A percentile compares a stretch with the other conserved stretches of the same genome.
phyloP scores from a whole-genome alignment of 2,797 vertebrate species.

The Rallus crepitans region DNA sequence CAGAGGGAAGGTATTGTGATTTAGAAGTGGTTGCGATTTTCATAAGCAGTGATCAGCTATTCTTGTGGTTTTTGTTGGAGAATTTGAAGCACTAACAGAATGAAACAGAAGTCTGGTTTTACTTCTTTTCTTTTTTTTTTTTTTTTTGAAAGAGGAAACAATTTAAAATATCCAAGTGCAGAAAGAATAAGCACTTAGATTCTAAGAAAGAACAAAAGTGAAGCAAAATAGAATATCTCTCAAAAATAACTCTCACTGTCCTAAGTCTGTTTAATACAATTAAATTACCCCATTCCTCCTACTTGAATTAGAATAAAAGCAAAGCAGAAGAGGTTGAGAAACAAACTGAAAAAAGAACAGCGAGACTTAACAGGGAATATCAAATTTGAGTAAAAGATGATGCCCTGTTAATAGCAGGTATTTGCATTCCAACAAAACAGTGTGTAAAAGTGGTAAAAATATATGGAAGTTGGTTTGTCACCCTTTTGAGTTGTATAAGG shows the following conservation, averaged over 20 bases:
- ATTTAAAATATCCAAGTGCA: background rate
- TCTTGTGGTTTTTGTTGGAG: background rate
- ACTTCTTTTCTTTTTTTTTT: background rate
- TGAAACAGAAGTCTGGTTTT: background rate
- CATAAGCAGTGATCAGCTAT: background rate
- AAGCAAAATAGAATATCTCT: background rate
- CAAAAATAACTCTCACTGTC: background rate
- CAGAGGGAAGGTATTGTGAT: background rate
- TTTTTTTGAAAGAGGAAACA: background rate
- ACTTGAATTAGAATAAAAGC: background rate
- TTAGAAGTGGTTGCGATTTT: background rate
- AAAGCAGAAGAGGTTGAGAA: background rate
- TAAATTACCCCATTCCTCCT: background rate
- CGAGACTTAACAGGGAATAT: background rate
- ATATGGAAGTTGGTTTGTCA: background rate
- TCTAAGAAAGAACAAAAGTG: background rate
- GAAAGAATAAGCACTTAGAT: background rate
- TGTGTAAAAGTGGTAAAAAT: background rate
- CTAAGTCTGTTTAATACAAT: background rate
- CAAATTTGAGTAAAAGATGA: background rate
- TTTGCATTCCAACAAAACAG: background rate
- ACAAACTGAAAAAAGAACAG: background rate
- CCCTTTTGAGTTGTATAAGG: background rate
- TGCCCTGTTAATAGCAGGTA: background rate
- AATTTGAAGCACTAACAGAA: background rate